Conservation (phyloP, 2,888 invertebrate genomes). For the Rhabditoides inermis region DNA sequence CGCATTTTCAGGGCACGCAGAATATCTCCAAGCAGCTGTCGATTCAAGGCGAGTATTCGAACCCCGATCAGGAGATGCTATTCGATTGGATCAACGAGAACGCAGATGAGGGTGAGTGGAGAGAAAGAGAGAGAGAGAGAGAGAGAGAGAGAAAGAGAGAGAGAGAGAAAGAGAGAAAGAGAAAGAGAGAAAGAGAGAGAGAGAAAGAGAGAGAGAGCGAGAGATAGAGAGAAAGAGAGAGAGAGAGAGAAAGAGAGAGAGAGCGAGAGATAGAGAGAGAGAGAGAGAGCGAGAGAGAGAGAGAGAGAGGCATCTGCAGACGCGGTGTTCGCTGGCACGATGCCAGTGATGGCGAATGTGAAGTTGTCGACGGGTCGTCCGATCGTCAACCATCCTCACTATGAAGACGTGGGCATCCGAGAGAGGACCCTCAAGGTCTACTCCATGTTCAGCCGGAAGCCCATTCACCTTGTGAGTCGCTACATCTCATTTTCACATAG, state of each 20-base stretch:
- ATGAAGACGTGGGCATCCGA: conserved; percentile 71
- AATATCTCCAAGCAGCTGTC: conserved; percentile 53
- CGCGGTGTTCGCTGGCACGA: conserved; percentile 75
- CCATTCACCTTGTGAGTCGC: conserved; percentile 54
- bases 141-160: no score
- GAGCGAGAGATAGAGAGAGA: no score
- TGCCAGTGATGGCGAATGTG: conserved; percentile 75
- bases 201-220: no score
- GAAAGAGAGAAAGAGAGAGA: no score
- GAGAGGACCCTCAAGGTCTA: conserved; percentile 72
- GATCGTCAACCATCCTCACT: conserved; percentile 77
- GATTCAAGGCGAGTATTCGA: conserved; percentile 65
- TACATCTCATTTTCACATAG: no score
- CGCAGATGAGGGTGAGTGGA: no score
- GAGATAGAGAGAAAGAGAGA: no score
- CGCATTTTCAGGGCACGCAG: no score
- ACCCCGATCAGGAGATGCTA: conserved; percentile 68
- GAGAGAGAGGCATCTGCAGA: conserved; percentile 46
- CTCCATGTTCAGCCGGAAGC: conserved; percentile 70
- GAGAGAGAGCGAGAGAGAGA: no score
- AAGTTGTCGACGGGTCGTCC: conserved; percentile 70
- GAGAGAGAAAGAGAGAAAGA: no score
- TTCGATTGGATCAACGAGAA: conserved; percentile 68
- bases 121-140: background rate
- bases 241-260: no score